Conservation (phyloP, 1,140 invertebrate genomes). For the Zophobas atratus region DNA sequence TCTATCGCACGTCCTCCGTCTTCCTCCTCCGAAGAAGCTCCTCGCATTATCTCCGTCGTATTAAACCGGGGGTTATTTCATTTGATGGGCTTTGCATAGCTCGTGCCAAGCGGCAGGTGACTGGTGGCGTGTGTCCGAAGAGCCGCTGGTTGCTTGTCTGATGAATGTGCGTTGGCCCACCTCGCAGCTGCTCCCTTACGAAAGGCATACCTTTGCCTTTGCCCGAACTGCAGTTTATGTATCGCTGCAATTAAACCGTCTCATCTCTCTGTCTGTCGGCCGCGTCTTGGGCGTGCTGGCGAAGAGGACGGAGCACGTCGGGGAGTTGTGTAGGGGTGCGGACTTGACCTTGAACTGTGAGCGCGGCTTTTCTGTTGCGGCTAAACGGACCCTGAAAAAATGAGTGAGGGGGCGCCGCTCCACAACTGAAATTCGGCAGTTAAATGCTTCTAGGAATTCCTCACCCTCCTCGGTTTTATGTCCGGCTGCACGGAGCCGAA, state of each 20-base stretch:
- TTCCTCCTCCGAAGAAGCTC: neutral
- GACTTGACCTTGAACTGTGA: conserved; percentile 55
- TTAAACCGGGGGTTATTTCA: conserved; percentile 59
- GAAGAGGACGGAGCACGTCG: conserved; percentile 7
- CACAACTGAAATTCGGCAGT: conserved; percentile 58
- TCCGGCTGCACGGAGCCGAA: conserved; percentile 11
- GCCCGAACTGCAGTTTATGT: too few relatives aligned
- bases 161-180: conserved; percentile 62
- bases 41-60: conserved; percentile 48
- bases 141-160: conserved; percentile 53
- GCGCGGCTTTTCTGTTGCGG: conserved; percentile 27
- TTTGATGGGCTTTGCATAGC: conserved; percentile 54
- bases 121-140: conserved; percentile 62
- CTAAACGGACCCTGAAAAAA: conserved; percentile 45
- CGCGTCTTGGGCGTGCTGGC: neutral
- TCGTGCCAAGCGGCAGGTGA: conserved; percentile 62
- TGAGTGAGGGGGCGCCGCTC: conserved; percentile 45
- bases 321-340: conserved; percentile 53
- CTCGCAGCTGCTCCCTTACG: conserved; percentile 60
- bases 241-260: conserved; percentile 31
- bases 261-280: conserved; percentile 22
- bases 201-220: conserved; percentile 7
- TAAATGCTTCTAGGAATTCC: conserved; percentile 58
- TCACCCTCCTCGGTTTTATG: conserved; percentile 5
- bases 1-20: neutral